Conservation (phyloP, 2,113 vertebrate genomes). For the Empidonax traillii region DNA sequence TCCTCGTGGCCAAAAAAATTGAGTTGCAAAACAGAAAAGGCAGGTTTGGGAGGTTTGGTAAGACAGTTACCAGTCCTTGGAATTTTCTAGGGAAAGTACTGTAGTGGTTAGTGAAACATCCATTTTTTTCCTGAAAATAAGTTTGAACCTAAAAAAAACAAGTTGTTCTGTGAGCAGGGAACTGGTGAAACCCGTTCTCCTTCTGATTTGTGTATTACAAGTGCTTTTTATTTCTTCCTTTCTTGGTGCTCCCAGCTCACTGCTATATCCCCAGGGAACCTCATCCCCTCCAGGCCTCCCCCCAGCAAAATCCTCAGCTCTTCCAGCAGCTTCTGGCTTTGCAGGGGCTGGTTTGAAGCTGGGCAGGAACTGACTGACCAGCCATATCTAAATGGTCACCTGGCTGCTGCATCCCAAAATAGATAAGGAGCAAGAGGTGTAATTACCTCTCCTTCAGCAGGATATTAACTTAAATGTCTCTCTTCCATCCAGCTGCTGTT, state of each 20-base stretch:
- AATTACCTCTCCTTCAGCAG: not conserved
- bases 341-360: not conserved
- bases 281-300: not conserved
- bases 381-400: not conserved
- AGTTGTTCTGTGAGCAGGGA: not conserved
- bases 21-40: not conserved
- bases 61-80: not conserved
- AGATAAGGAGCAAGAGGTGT: constrained; percentile 18
- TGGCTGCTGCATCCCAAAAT: not conserved
- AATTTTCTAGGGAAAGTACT: not conserved
- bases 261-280: not conserved
- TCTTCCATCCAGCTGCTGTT: not conserved
- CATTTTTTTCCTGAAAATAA: not conserved
- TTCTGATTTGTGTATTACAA: not conserved
- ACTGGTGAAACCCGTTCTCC: not conserved
- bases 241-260: not conserved
- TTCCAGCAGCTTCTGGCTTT: not conserved
- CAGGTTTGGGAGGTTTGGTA: not conserved
- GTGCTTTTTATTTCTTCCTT: not conserved
- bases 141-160: not conserved
- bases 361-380: not conserved
- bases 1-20: not conserved
- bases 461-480: constrained; percentile 19
- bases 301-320: not conserved
- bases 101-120: not conserved